Evolutionary conservation across 2,113 vertebrate species (phyloP).

Genomic region (pig (Sus scrofa)): DNA sequence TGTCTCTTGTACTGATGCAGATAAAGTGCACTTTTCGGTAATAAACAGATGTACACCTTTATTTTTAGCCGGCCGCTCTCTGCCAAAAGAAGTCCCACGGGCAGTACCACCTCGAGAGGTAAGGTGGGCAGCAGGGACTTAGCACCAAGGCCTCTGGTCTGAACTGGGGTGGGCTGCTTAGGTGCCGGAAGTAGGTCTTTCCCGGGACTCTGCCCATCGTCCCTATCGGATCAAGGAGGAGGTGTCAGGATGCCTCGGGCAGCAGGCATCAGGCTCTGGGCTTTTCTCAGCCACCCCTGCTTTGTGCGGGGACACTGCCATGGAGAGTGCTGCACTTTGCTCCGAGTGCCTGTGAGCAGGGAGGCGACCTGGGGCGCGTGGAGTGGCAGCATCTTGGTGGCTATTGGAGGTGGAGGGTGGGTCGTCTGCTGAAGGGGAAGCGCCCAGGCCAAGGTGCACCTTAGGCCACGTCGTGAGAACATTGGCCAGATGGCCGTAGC

Average conservation of each 20-base stretch:
- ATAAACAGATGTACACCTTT: neutral
- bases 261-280: too few species aligned
- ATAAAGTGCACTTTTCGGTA: neutral
- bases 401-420: neutral
- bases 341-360: too few species aligned
- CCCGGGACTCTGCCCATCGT: too few species aligned
- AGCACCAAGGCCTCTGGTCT: rapidly evolving
- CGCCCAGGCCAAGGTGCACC: rapidly evolving
- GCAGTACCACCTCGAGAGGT: conserved; percentile 96
- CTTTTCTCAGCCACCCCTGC: too few species aligned
- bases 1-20: neutral
- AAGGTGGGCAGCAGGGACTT: conserved; percentile 70
- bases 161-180: neutral
- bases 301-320: too few species aligned
- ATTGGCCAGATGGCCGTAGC: neutral
- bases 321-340: too few species aligned
- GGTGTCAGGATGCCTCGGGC: neutral
- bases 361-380: neutral
- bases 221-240: neutral
- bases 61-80: conserved; percentile 93
- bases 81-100: conserved; percentile 95
- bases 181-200: neutral
- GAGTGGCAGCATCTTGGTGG: too few species aligned
- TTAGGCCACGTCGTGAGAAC: neutral
- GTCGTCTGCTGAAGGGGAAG: rapidly evolving